Evolutionary conservation across 2,113 vertebrate genomes (phyloP), one percentile per base, ranked within the genome.

Genomic region (Saguinus midas): DNA sequence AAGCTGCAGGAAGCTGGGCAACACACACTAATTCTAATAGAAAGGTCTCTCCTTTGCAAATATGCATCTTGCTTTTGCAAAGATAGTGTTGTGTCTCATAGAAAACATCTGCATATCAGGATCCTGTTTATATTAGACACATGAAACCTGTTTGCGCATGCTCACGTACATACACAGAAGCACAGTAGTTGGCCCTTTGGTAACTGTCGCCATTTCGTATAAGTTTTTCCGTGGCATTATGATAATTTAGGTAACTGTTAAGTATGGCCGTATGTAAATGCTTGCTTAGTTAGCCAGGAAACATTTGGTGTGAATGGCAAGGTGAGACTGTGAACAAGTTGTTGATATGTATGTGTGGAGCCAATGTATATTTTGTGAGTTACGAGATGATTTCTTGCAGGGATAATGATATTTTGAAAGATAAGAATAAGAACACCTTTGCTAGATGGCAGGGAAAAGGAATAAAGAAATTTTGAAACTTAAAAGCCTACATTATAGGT

Each of bases 191-290:
- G 43, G n/a, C 20, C 76, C 75, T 87, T 95, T 93, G 84, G 43
- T 61, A 87, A 87, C 48, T 72, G 17, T 17, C 18, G 16, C 70
- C 61, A 73, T 76, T 66, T 29, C 45, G 61, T 79, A 0, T 13
- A 40, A 68, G 35, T 85, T 55, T 90, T 95, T 48, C 52, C 16
- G 81, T 90, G 68, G 61, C 76, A 80, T 92, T 79, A 52, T 64
- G 50, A 55, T 48, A 90, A 68, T 61, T 70, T 35, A 48, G 9
- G 21, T 29, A 93, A 57, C 35, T 5, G 7, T 58, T 66, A 32
- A 23, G 11, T 89, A 50, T 25, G 8, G 27, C 40, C 55, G 10
- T 37, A 48, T 32, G 35, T 20, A 90, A 86, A 87, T 84, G 23
- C 18, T 91, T 83, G 2, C 55, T 85, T 66, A 5, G 82, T 66